Base-by-base conservation (phyloP, 2,888 invertebrate species). In the Diplazon laetatorius region DNA sequence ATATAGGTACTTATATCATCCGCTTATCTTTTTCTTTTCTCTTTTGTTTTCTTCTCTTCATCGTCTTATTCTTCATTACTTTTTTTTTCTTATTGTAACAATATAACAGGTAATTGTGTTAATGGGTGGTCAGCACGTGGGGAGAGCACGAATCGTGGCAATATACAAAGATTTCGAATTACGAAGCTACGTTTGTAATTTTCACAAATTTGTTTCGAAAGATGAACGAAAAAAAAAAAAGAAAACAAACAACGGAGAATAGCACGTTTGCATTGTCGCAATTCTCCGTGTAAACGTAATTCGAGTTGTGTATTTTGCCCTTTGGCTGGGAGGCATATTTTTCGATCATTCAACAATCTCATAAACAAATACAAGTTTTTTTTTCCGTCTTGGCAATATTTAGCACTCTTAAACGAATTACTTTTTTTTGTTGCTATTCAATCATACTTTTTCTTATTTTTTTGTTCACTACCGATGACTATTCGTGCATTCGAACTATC, bases 1-100 rank as follows among this genome's bases (percentile, higher is more conserved):
- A 88, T 87, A 88, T 87, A 87, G 52, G 85, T 86, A 84, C 83
- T 85, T 85, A 84, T 81, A 84, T 85, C 85, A 85, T 82, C 81
- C 80, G 80, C 83, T 83, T 83, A 75, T 80, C 82, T 62, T 69
- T 60, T 22, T 55, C 62, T 20, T 65, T 72, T 44, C 46, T 62
- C 62, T 42, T 80, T 82, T 57, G 65, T 60, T 22, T 55, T 65
- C 70, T 20, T 65, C 68, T 44, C 46, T 62, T 63, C 42, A 30
- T 30, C 30, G 2, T 30, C 30, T n/a, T n/a, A 30, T 30, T 30
- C 30, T 30, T 30, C 6, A 37, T 44, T 48, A n/a, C n/a, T 5
- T 68, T 22, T 63, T 48, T 48, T 25, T 65, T 74, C 70, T 76
- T 80, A 80, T 82, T 80, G 80, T 82, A 82, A 82, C 81, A 82